Base-by-base conservation (phyloP, 37 sponge, comb jelly and placozoan genomes). In the Halichondria panicea region DNA sequence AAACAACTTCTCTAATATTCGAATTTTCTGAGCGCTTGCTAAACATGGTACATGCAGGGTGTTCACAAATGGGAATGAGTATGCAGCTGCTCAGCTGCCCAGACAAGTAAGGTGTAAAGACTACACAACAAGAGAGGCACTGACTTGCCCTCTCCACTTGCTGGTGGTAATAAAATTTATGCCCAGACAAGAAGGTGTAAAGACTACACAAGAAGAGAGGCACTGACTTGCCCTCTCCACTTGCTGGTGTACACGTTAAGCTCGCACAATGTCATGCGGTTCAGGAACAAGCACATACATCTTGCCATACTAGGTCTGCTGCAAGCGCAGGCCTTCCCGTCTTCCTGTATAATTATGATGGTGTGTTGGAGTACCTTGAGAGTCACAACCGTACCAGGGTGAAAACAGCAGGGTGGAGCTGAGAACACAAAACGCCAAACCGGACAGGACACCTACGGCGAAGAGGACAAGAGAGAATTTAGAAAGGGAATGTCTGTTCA, bases 191-290 rank as follows among this genome's bases (percentile, higher is more conserved):
- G 82, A 30, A 66, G 73, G 4, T 35, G 21, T 6, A 25, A 12
- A 40, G 72, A 35, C 7, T 24, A 31, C 12, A 3, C n/a, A 6
- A 11, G 52, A 22, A 24, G 52, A 19, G 39, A 71, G n/a, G n/a
- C n/a, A n/a, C n/a, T n/a, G n/a, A n/a, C n/a, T n/a, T n/a, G 72
- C 57, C 57, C 72, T 55, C 57, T 71, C 72, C 30, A 71, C 52
- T 71, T 22, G 11, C 4, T 13, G n/a, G n/a, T n/a, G n/a, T n/a
- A n/a, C n/a, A n/a, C 32, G 8, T 55, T 69, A 33, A 60, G 71
- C 30, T 67, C 80, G 8, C 80, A 79, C 38, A 79, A 79, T 56
- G 80, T 69, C 6, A n/a, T 63, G 6, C 34, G 63, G 50, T 75
- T 61, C 42, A 36, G 76, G 24, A 21, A 60, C 11, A 79, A 79